Base-by-base conservation (phyloP, 2,888 invertebrate genomes). In the Lepeophtheirus nordmannii region DNA sequence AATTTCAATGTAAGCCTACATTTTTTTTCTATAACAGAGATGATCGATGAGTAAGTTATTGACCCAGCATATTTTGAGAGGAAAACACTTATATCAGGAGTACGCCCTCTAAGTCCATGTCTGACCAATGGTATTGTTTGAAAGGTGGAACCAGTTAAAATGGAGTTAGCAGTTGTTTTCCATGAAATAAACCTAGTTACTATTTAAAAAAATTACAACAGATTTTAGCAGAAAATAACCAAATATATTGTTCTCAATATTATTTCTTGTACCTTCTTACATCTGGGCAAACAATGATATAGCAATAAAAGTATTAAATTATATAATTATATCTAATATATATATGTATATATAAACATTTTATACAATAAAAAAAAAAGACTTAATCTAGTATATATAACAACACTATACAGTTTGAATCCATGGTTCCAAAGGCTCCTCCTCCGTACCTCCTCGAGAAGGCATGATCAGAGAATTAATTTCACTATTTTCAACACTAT, bases 271-370 rank as follows among this genome's bases (percentile, higher is more conserved):
- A 46, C 8, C 53, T 46, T 46, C 53, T 46, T 46, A 46, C 53
- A 46, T 46, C 53, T 46, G 53, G 53, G 53, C 53, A 46, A 46
- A 46, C 53, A 46, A 46, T 46, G 53, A 46, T 8, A 46, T 46
- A 46, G 53, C 53, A 46, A 46, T 46, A 41, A 46, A 40, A 23
- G 9, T 61, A 57, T 14, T 17, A 57, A 53, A n/a, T n/a, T 53
- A 22, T 22, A 53, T 63, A 53, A n/a, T n/a, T 53, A 22, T 22
- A 53, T 53, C 14, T 53, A 7, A 22, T 64, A 23, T 57, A 58
- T 64, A 64, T 64, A 57, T 64, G 22, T 64, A 57, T 58, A 64
- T 57, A 64, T 64, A 30, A 30, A 30, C n/a, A 30, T n/a, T 57
- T 23, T 64, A 57, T 57, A 37, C 53, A 17, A 46, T 14, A n/a